Evolutionary conservation across 1,140 invertebrate genomes (phyloP).

Genomic region (Copidosoma floridanum): DNA sequence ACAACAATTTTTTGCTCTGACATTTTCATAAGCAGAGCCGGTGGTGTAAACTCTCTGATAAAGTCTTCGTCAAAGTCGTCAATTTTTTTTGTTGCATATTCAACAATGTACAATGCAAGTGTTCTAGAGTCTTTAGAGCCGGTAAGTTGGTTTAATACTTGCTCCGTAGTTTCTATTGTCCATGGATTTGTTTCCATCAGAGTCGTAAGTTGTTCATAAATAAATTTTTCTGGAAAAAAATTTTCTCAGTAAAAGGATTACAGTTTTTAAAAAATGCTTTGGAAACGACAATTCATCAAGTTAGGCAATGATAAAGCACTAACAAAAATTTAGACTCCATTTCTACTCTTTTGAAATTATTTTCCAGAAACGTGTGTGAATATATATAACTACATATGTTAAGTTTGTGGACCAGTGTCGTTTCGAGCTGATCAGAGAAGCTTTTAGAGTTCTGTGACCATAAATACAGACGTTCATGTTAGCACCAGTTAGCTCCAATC

Average conservation of each 20-base stretch:
- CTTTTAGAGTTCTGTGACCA: background rate
- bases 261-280: too few relatives aligned
- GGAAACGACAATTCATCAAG: too few relatives aligned
- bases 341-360: background rate
- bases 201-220: slow-evolving; percentile 30
- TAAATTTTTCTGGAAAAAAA: slow-evolving; percentile 39
- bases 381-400: too few relatives aligned
- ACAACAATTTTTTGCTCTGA: slow-evolving; percentile 42
- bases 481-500: too few relatives aligned
- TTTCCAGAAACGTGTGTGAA: too few relatives aligned
- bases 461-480: too few relatives aligned
- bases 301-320: slow-evolving; percentile 1
- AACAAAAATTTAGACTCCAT: background rate
- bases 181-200: slow-evolving; percentile 34
- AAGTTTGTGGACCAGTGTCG: too few relatives aligned
- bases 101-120: slow-evolving; percentile 30
- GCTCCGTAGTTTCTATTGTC: slow-evolving; percentile 30
- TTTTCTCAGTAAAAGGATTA: too few relatives aligned
- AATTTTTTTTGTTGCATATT: slow-evolving; percentile 5
- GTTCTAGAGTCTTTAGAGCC: slow-evolving; percentile 15
- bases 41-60: slow-evolving; percentile 44
- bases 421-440: too few relatives aligned
- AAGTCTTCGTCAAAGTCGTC: slow-evolving; percentile 23
- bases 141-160: slow-evolving; percentile 33
- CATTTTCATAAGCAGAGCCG: slow-evolving; percentile 48